Conservation (phyloP, 2,888 invertebrate genomes). For the Apocheima hispidaria region DNA sequence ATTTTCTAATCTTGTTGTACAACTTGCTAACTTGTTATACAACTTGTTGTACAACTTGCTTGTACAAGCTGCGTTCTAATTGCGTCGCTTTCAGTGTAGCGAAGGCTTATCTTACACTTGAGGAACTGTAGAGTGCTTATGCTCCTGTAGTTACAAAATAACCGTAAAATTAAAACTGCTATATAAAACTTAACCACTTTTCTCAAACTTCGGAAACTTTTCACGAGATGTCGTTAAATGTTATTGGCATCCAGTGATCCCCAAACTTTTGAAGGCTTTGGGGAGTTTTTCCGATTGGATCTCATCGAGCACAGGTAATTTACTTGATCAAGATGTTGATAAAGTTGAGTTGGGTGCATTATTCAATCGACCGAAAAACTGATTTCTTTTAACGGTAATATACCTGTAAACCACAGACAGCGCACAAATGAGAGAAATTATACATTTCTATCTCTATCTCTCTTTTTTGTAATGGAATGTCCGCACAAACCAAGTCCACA, state of each 20-base stretch:
- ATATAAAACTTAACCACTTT: conserved; percentile 32
- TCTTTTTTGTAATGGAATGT: too few species aligned
- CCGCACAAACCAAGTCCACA: too few species aligned
- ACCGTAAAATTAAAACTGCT: conserved; percentile 35
- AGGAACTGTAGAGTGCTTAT: conserved; percentile 3
- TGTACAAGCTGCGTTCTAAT: neutral
- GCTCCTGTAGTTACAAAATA: conserved; percentile 11
- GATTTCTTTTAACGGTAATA: too few species aligned
- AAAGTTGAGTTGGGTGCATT: neutral
- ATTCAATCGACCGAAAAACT: neutral
- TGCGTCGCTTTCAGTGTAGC: neutral
- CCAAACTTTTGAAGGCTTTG: conserved; percentile 33
- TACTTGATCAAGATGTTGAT: neutral
- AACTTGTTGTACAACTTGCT: too few species aligned
- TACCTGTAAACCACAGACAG: too few species aligned
- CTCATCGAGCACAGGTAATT: conserved; percentile 18
- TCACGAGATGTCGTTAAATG: conserved; percentile 45
- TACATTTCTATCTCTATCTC: too few species aligned
- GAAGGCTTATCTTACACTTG: conserved; percentile 1
- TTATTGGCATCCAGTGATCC: conserved; percentile 31
- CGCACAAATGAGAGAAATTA: too few species aligned
- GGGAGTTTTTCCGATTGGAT: conserved; percentile 34
- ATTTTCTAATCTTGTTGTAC: too few species aligned
- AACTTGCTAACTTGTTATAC: too few species aligned
- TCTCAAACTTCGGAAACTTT: conserved; percentile 35